Conservation (phyloP, 2,888 invertebrate species). For the Mamestra brassicae region DNA sequence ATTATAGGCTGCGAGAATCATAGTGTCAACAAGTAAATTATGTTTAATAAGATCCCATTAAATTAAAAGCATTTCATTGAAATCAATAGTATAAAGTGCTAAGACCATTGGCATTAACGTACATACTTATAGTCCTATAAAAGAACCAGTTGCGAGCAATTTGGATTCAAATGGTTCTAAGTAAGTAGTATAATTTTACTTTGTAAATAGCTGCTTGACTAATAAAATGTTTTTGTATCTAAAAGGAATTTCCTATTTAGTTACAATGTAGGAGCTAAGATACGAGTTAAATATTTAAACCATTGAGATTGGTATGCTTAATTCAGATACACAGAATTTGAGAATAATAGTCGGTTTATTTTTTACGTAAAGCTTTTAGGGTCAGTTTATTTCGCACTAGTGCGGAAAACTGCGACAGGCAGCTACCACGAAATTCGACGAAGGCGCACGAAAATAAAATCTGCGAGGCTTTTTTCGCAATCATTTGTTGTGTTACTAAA, state of each 20-base stretch:
- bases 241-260: slow-evolving; percentile 19
- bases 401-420: no score
- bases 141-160: slow-evolving; percentile 15
- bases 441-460: no score
- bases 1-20: background rate
- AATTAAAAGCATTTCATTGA: slow-evolving; percentile 2
- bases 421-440: no score
- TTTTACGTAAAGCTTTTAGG: background rate
- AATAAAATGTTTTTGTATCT: slow-evolving; percentile 24
- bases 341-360: background rate
- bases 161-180: slow-evolving; percentile 13
- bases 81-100: slow-evolving; percentile 14
- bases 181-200: slow-evolving; percentile 24
- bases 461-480: no score
- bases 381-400: no score
- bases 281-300: background rate
- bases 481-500: no score
- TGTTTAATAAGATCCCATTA: background rate
- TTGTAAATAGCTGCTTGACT: slow-evolving; percentile 23
- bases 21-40: background rate
- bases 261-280: slow-evolving; percentile 4
- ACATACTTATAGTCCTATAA: slow-evolving; percentile 11
- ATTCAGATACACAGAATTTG: background rate
- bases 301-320: background rate
- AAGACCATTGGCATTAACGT: slow-evolving; percentile 14